Conservation (phyloP, 2,113 vertebrate genomes). For the Physeter macrocephalus region DNA sequence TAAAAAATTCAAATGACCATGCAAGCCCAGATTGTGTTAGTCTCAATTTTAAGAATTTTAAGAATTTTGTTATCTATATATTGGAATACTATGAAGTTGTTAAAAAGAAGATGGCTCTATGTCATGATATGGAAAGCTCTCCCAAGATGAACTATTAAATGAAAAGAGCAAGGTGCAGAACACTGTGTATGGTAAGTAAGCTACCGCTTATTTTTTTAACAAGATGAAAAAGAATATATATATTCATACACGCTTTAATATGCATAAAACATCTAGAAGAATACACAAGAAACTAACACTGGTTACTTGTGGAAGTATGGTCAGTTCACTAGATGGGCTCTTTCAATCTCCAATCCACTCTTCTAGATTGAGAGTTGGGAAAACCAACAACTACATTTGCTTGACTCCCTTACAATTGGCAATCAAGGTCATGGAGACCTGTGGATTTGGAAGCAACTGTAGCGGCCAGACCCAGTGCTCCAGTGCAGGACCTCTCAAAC, state of each 20-base stretch:
- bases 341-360: not conserved
- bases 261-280: not conserved
- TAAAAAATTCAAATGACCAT: not conserved
- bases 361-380: not conserved
- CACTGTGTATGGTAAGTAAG: not conserved
- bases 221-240: not conserved
- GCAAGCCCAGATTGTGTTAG: not conserved
- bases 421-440: not conserved
- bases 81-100: not conserved
- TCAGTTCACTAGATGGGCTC: not conserved
- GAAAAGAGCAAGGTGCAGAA: not conserved
- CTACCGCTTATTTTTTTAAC: not conserved
- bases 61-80: not conserved
- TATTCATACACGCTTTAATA: not conserved
- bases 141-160: not conserved
- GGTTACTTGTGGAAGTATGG: not conserved
- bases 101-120: not conserved
- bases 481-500: not conserved
- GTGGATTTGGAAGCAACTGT: not conserved
- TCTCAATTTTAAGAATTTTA: slow-evolving; percentile 3
- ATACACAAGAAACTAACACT: not conserved
- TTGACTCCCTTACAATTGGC: not conserved
- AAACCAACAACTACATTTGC: slow-evolving; percentile 2
- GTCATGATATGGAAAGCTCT: not conserved
- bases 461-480: not conserved